Base-by-base conservation (phyloP, 2,797 vertebrate genomes). In the Sebastes glaucus region DNA sequence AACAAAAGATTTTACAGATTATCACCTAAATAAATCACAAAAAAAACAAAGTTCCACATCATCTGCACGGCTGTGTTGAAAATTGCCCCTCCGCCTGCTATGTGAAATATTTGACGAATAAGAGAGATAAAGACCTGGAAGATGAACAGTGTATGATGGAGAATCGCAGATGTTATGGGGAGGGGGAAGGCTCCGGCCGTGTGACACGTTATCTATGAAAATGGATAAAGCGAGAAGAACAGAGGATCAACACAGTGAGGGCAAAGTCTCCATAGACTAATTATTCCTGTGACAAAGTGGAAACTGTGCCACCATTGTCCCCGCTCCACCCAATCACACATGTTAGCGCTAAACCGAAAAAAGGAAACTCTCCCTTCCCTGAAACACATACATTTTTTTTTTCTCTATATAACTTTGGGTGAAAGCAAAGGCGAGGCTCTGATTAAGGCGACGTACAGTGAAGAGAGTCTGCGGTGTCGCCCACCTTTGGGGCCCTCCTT, bases 401-500 rank as follows among this genome's bases (percentile, higher is more conserved):
- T 38, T 38, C 11, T 3, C 23, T 22, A 63, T 35, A 35, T 35
- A 63, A 87, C 84, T 87, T 52, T 77, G 88, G 91, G 92, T 93
- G 89, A 92, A 89, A 79, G 90, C 75, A 82, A 71, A 91, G 74
- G 84, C 91, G 93, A 92, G 83, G 71, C 83, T 90, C 79, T 93
- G 93, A 95, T 94, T 91, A 94, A 96, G 86, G 95, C 91, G 76
- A 78, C 55, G 71, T 78, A 85, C 57, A 67, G 87, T 78, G 89
- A 86, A 85, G 83, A 89, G 89, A 91, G 88, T 92, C 93, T 89
- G 72, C 77, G 84, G 92, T 89, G 92, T 87, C 87, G 88, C 93
- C 92, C 96, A 94, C 96, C 93, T 96, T 95, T 93, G 95, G 96
- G 96, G 95, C 95, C 94, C 93, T 95, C 91, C 94, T 95, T 94